phyloP scores from a whole-genome alignment of 2,797 vertebrate genomes.

The Anomalospiza imberbis region DNA sequence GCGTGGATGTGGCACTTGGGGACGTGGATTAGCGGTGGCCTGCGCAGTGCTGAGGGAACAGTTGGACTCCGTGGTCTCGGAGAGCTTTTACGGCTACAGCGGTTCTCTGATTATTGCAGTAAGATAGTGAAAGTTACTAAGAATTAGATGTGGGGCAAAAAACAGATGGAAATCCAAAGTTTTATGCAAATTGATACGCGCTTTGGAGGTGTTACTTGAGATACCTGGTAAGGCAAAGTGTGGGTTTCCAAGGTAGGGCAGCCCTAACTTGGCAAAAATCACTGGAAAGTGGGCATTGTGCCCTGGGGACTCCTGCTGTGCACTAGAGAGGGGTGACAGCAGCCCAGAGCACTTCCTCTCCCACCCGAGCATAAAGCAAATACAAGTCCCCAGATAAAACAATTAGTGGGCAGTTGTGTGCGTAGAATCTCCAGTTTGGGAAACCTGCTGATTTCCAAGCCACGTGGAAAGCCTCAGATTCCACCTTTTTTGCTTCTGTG shows the following conservation, averaged over 20 bases:
- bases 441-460: neutral
- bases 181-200: neutral
- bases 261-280: neutral
- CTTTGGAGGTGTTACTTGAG: neutral
- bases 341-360: neutral
- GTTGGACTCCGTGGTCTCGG: too few relatives aligned
- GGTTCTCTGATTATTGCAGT: neutral
- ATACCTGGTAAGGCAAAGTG: too few relatives aligned
- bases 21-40: neutral
- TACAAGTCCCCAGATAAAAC: neutral
- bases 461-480: neutral
- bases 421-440: neutral
- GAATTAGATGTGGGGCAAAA: neutral
- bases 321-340: fast-evolving
- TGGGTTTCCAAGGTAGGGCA: neutral
- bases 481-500: neutral
- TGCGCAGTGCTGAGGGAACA: neutral
- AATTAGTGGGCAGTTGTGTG: neutral
- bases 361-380: neutral
- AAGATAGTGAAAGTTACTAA: neutral
- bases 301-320: neutral
- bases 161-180: neutral
- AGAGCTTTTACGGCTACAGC: neutral
- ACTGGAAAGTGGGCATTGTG: neutral
- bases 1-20: neutral